phyloP scores from a whole-genome alignment of 30 jellyfish, hydroid and myxozoan genomes.

The Turritopsis rubra region DNA sequence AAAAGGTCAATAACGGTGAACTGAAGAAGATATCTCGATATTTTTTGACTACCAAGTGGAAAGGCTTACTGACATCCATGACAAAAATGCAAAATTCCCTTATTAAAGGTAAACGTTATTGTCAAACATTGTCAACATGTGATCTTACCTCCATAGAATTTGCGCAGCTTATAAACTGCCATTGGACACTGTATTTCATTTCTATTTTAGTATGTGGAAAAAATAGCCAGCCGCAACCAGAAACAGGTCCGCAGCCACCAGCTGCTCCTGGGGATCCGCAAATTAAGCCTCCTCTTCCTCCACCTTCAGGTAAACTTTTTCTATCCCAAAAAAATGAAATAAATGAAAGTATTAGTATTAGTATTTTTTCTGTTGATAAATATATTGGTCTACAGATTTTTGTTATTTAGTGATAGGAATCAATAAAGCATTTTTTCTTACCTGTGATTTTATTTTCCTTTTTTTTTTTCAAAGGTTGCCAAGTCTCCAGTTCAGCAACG shows the following conservation, averaged over 20 bases:
- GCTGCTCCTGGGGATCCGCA: conserved; percentile 60
- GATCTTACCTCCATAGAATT: not conserved
- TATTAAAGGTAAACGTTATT: conserved; percentile 48
- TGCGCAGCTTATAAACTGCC: not conserved
- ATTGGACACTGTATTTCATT: no score
- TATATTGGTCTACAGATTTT: no score
- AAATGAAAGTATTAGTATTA: not conserved
- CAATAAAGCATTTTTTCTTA: no score
- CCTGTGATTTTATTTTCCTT: no score
- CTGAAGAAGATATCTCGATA: conserved; percentile 87
- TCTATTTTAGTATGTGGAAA: conserved; percentile 67
- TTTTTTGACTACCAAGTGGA: conserved; percentile 88
- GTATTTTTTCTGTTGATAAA: no score
- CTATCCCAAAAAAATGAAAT: not conserved
- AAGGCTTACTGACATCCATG: conserved; percentile 82
- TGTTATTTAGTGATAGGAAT: no score
- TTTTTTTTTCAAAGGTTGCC: conserved; percentile 37
- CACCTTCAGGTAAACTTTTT: conserved; percentile 61
- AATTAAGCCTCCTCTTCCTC: conserved; percentile 73
- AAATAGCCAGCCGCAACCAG: conserved; percentile 52
- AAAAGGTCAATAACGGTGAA: conserved; percentile 60
- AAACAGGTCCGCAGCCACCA: conserved; percentile 74
- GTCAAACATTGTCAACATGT: no score
- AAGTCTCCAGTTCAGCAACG: conserved; percentile 74
- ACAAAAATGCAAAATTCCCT: conserved; percentile 83